These are phyloP conservation scores for Thryonomys swinderianus DNA, from an alignment of 2,113 vertebrate species.

Conservation along the genomic window DNA sequence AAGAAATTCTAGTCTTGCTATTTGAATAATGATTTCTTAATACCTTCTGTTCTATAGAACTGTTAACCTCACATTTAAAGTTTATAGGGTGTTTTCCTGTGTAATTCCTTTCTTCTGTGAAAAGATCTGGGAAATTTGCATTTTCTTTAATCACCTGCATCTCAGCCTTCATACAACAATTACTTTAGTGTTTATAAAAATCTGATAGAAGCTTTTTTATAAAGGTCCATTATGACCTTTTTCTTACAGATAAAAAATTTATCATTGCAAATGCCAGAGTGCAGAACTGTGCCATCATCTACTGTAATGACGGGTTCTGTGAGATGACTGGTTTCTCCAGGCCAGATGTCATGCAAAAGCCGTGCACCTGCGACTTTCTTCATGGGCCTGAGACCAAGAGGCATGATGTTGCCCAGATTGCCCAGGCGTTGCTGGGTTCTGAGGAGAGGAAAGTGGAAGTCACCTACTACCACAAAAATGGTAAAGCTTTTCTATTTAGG, in stretches of 20 bases:
- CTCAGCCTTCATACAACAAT: conserved; percentile 65
- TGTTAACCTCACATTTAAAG: neutral
- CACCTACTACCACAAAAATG: conserved; percentile 98
- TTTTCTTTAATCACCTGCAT: conserved; percentile 42
- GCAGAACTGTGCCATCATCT: conserved; percentile 99
- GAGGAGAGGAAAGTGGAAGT: conserved; percentile 98
- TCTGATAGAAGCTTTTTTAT: conserved; percentile 77
- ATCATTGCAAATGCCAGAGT: conserved; percentile 99
- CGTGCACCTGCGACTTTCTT: conserved; percentile 98
- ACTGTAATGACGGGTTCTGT: conserved; percentile 99
- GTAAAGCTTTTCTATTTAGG: conserved; percentile 88
- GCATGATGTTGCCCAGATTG: conserved; percentile 94
- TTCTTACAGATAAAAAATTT: conserved; percentile 97
- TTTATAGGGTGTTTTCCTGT: neutral
- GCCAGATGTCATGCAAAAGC: conserved; percentile 98
- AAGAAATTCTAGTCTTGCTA: conserved; percentile 36
- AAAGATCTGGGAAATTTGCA: conserved; percentile 37
- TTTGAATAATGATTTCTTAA: conserved; percentile 27
- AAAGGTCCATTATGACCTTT: conserved; percentile 82
- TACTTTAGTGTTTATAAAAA: conserved; percentile 66
- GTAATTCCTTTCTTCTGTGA: neutral
- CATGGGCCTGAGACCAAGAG: conserved; percentile 95
- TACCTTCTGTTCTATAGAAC: neutral
- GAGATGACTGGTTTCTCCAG: conserved; percentile 99
- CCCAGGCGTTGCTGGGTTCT: conserved; percentile 95